Evolutionary conservation across 2,113 vertebrate species (phyloP).

Genomic region (Plecotus auritus): DNA sequence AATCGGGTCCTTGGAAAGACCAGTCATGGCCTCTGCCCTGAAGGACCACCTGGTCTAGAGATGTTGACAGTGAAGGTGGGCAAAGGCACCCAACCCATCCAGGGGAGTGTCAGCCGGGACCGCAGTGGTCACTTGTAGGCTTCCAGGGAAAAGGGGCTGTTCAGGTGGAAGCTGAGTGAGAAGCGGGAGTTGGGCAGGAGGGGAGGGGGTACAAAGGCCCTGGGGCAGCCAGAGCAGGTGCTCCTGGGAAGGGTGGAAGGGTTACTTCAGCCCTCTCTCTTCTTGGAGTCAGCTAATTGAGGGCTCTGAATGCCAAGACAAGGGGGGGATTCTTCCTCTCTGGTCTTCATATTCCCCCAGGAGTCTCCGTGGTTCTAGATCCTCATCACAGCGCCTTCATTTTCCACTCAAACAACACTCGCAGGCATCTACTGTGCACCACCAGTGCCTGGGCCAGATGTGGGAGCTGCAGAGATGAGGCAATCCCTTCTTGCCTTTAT

Average conservation of each 20-base stretch:
- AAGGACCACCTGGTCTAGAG: background rate
- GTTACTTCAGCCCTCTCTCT: background rate
- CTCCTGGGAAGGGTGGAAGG: background rate
- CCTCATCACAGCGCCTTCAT: background rate
- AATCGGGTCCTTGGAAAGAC: background rate
- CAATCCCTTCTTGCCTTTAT: background rate
- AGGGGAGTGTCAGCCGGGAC: background rate
- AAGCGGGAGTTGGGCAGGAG: background rate
- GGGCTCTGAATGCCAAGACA: background rate
- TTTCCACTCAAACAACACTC: background rate
- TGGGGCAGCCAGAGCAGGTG: background rate
- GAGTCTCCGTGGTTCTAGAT: background rate
- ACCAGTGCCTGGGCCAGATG: background rate
- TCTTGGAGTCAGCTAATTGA: background rate
- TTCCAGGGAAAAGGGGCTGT: background rate
- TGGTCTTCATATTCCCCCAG: background rate
- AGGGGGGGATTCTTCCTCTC: background rate
- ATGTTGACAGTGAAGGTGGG: background rate
- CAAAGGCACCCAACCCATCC: background rate
- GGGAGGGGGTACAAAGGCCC: background rate
- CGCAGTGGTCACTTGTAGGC: background rate
- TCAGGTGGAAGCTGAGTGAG: background rate
- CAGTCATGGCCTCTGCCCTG: background rate
- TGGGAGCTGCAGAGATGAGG: background rate
- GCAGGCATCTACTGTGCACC: background rate